These are phyloP conservation scores for Lithosia quadra DNA, from an alignment of 2,888 invertebrate genomes.

Conservation along the genomic window DNA sequence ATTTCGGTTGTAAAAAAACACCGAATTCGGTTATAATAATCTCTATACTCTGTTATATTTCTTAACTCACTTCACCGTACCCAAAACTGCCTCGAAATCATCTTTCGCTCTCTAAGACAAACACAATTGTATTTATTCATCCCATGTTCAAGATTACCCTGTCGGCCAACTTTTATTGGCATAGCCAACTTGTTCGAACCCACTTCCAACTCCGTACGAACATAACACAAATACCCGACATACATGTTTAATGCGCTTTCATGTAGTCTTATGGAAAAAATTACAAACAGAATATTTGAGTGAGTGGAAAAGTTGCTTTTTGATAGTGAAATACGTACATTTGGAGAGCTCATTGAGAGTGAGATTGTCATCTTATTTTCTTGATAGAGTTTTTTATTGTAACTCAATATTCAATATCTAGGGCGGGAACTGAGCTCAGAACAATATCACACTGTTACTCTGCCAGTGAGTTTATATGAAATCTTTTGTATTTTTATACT, in stretches of 20 bases:
- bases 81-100: not conserved
- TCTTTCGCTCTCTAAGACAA: slow-evolving; percentile 21
- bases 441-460: too few species aligned
- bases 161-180: slow-evolving; percentile 46
- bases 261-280: slow-evolving; percentile 41
- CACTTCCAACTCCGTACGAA: slow-evolving; percentile 39
- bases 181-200: slow-evolving; percentile 35
- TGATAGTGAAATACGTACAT: not conserved
- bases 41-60: not conserved
- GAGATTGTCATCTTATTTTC: not conserved
- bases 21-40: too few species aligned
- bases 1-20: too few species aligned
- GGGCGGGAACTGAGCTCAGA: too few species aligned
- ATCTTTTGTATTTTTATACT: too few species aligned
- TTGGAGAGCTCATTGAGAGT: not conserved
- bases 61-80: not conserved
- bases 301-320: not conserved
- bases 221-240: slow-evolving; percentile 47
- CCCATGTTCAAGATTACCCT: slow-evolving; percentile 38
- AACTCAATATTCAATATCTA: too few species aligned
- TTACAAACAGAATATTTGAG: slow-evolving; percentile 27
- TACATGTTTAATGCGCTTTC: slow-evolving; percentile 62
- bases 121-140: slow-evolving; percentile 39
- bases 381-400: too few species aligned
- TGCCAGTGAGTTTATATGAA: too few species aligned